Percentiles rank a stretch among this genome's conserved stretches.
These are phyloP conservation scores for Sebastes steindachneri DNA, from an alignment of 2,797 vertebrate species.

Conservation along the genomic window DNA sequence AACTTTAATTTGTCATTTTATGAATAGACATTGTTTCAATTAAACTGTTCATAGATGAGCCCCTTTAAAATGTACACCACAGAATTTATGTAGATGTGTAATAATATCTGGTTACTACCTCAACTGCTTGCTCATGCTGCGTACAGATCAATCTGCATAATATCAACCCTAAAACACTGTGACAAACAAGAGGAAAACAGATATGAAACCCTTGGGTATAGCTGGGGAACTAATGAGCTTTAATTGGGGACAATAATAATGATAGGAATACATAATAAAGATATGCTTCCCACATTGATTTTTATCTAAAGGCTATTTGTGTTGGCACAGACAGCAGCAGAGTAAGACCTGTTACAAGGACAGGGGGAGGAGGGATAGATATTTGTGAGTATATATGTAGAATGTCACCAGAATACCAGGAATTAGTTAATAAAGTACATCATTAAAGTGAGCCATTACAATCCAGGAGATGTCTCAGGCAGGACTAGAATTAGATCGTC, in stretches of 20 bases:
- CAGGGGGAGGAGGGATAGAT: not conserved
- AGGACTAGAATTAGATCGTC: slow-evolving; percentile 20
- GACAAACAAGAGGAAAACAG: slow-evolving; percentile 16
- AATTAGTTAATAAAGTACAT: not conserved
- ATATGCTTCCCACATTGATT: slow-evolving; percentile 5
- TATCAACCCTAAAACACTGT: not conserved
- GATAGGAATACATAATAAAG: slow-evolving; percentile 9
- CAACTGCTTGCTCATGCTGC: not conserved
- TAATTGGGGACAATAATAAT: slow-evolving; percentile 18
- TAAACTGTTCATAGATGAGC: not conserved
- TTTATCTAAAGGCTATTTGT: slow-evolving; percentile 27
- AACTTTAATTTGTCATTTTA: not conserved
- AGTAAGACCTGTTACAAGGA: not conserved
- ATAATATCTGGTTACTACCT: not conserved
- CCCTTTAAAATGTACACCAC: not conserved
- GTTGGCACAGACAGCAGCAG: not conserved
- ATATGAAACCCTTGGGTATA: not conserved
- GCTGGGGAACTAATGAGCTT: not conserved
- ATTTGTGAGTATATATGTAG: not conserved
- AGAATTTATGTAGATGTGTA: not conserved
- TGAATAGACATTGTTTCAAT: not conserved
- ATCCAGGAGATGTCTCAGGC: not conserved
- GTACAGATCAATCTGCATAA: not conserved
- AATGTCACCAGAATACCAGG: not conserved
- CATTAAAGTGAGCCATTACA: not conserved